Base-by-base conservation (phyloP, 2,797 vertebrate species). In the Acipenser oxyrinchus region DNA sequence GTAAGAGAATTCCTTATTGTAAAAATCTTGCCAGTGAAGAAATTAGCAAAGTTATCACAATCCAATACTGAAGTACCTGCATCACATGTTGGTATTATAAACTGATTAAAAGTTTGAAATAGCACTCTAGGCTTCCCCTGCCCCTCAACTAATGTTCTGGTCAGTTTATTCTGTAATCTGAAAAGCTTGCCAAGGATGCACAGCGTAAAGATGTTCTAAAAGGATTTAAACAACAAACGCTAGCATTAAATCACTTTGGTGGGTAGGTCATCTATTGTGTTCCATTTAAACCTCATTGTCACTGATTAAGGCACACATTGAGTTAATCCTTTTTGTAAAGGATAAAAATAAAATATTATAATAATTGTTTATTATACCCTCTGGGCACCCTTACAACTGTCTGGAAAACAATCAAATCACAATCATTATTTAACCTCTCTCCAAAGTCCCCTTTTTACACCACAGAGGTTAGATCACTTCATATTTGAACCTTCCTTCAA, bases 251-350 rank as follows among this genome's bases (percentile, higher is more conserved):
- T 58, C 55, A 58, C 76, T 66, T 66, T 74, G 72, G 69, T 64
- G 68, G 72, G 76, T 78, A 70, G 71, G 63, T 79, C 74, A 75
- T 77, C 70, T 37, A 37, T 37, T 37, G 37, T 37, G 37, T 37
- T 37, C 37, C 73, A 69, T 75, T 74, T 78, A 76, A 74, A 68
- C 51, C 51, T 66, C 67, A 81, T 78, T 81, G 77, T 68, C 67
- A 72, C 77, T 82, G 70, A 80, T 76, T 80, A 11, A 79, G 63
- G 70, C 13, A 71, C 69, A 60, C 63, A 79, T 23, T 64, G 49
- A 69, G 69, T 71, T 82, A 78, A 79, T 84, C 81, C 74, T 79
- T 79, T 81, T 61, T 10, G 75, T 72, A 75, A 83, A 74, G 74
- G 72, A 72, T 74, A 84, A 82, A 37, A 37, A 37, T n/a, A 37